These are phyloP conservation scores for Aulostomus chinensis DNA, from an alignment of 2,797 vertebrate species.

Conservation along the genomic window DNA sequence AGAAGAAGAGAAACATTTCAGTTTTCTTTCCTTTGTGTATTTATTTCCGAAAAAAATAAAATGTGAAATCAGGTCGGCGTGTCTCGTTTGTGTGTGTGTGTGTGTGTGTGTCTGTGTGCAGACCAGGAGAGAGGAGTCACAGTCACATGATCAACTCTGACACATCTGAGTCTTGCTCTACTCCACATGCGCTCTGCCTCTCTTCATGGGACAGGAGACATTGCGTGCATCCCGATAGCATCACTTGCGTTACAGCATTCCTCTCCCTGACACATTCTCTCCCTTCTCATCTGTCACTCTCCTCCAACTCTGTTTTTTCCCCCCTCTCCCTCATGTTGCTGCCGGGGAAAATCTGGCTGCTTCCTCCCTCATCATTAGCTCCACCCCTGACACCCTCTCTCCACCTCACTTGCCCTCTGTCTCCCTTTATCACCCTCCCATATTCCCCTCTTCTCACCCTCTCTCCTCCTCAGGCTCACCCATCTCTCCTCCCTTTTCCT, in stretches of 20 bases:
- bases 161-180: conserved; percentile 34
- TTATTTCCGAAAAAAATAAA: conserved; percentile 3
- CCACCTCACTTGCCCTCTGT: background rate
- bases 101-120: background rate
- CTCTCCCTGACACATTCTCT: conserved; percentile 38
- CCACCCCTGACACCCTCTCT: conserved; percentile 17
- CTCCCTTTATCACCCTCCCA: background rate
- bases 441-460: background rate
- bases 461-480: background rate
- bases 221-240: conserved; percentile 30
- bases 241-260: conserved; percentile 37
- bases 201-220: conserved; percentile 27
- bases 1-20: background rate
- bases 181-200: conserved; percentile 8
- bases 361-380: conserved; percentile 22
- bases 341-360: conserved; percentile 11
- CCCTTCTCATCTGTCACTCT: conserved; percentile 39
- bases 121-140: conserved; percentile 30
- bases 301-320: background rate
- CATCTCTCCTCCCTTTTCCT: background rate
- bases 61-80: conserved; percentile 21
- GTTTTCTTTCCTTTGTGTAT: conserved; percentile 9
- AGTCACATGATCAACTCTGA: conserved; percentile 47
- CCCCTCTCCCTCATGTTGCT: conserved; percentile 10
- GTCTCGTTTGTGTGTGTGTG: background rate